Percentiles rank a stretch among this genome's conserved stretches.
phyloP scores from a whole-genome alignment of 1,140 invertebrate genomes.

The Luehdorfia chinensis region DNA sequence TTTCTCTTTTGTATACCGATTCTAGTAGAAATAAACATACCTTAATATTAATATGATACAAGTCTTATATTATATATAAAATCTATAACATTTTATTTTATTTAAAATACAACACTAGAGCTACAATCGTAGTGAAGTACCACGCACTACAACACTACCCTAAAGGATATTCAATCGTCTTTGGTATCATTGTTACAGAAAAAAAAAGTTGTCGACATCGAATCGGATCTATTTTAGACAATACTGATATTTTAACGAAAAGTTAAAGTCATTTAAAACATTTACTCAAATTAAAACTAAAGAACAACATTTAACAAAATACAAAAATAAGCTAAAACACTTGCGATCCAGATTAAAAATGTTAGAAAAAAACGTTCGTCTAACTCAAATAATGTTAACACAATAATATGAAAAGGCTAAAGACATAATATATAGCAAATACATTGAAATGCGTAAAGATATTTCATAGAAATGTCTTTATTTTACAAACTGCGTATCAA shows the following conservation, averaged over 20 bases:
- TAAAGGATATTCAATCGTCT: constrained; percentile 72
- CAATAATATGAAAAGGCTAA: constrained; percentile 2
- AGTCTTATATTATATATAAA: constrained; percentile 64
- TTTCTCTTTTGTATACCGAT: constrained; percentile 49
- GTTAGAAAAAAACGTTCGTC: constrained; percentile 6
- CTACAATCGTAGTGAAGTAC: constrained; percentile 32
- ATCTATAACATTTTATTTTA: constrained; percentile 58
- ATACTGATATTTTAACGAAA: constrained; percentile 65
- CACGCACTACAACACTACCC: constrained; percentile 46
- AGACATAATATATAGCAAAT: too few relatives aligned
- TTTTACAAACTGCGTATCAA: constrained; percentile 13
- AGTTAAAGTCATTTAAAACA: constrained; percentile 68
- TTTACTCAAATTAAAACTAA: constrained; percentile 61
- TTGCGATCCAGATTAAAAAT: constrained; percentile 35
- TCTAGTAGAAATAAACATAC: constrained; percentile 44
- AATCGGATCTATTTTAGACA: constrained; percentile 49
- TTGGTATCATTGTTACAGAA: constrained; percentile 72
- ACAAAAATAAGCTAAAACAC: constrained; percentile 45
- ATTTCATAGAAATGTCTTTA: constrained; percentile 5
- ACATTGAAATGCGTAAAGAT: too few relatives aligned
- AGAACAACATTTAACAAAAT: constrained; percentile 60
- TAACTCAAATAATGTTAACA: constrained; percentile 5
- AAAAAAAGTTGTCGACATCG: constrained; percentile 47
- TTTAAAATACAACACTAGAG: constrained; percentile 60
- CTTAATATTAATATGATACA: constrained; percentile 66